Evolutionary conservation across 2,797 vertebrate genomes (phyloP).

Genomic region (Cichlasoma orientale): DNA sequence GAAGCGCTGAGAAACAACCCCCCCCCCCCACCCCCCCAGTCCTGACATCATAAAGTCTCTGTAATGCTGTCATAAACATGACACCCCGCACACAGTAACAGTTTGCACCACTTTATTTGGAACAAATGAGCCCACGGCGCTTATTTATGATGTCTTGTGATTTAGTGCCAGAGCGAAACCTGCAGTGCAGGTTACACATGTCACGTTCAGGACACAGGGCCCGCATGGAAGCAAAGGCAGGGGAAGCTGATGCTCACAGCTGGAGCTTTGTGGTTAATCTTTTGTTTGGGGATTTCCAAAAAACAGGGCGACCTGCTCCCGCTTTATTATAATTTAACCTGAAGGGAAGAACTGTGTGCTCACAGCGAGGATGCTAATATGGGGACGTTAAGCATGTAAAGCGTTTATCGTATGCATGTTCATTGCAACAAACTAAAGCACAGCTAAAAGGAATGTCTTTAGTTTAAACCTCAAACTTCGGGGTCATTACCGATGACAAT

Average conservation of each 20-base stretch:
- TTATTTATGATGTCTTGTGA: conserved; percentile 47
- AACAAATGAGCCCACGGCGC: conserved; percentile 48
- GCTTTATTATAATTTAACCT: not conserved
- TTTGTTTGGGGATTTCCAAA: not conserved
- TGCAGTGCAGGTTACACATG: not conserved
- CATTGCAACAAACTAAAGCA: not conserved
- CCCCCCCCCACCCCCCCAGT: not conserved
- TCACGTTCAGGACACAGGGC: not conserved
- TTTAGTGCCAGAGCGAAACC: conserved; percentile 32
- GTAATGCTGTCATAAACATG: conserved; percentile 68
- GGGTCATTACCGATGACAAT: not conserved
- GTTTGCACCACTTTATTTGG: conserved; percentile 37
- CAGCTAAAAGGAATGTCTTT: not conserved
- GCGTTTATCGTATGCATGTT: not conserved
- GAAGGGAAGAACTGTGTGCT: too few species aligned
- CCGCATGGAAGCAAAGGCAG: not conserved
- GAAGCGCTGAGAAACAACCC: conserved; percentile 22
- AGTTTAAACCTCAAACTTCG: not conserved
- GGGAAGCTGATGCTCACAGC: not conserved
- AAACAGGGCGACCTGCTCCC: not conserved
- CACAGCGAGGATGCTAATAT: too few species aligned
- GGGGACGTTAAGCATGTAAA: not conserved
- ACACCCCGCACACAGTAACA: conserved; percentile 43
- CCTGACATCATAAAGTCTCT: conserved; percentile 68
- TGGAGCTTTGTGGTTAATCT: not conserved